Percentiles rank a stretch among this genome's conserved stretches.
phyloP scores from a whole-genome alignment of 2,113 vertebrate species.

The Triplophysa dalaica region DNA sequence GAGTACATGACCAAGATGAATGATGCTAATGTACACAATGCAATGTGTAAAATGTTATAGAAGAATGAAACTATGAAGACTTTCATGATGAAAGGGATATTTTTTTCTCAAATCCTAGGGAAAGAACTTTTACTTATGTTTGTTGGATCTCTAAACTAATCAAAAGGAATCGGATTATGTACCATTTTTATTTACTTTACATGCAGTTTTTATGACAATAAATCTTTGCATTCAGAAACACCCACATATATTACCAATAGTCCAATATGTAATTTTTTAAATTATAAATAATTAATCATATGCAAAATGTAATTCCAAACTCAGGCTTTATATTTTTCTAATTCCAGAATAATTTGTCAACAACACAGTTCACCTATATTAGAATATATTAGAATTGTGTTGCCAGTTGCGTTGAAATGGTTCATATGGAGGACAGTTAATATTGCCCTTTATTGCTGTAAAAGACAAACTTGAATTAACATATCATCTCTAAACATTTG shows the following conservation, averaged over 20 bases:
- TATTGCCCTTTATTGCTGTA: conserved; percentile 7
- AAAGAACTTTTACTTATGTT: background rate
- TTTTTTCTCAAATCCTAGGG: background rate
- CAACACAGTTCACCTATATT: background rate
- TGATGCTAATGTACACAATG: too few relatives aligned
- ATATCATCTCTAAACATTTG: conserved; percentile 33
- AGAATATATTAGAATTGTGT: background rate
- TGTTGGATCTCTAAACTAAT: background rate
- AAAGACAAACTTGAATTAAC: conserved; percentile 18
- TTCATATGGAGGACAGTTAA: background rate
- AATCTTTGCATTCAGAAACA: background rate
- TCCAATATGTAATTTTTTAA: background rate
- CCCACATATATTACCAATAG: background rate
- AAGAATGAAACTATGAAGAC: too few relatives aligned
- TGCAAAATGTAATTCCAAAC: conserved; percentile 5
- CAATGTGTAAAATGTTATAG: too few relatives aligned
- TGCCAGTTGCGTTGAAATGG: background rate
- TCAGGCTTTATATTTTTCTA: background rate
- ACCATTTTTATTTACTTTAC: background rate
- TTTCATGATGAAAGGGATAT: background rate
- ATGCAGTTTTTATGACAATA: background rate
- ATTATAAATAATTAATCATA: conserved; percentile 7
- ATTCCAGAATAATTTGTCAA: background rate
- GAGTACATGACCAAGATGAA: too few relatives aligned
- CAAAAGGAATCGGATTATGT: background rate